Percentiles rank a stretch among this genome's conserved stretches.
phyloP scores from a whole-genome alignment of 1,140 invertebrate species.

The Amphibalanus amphitrite region DNA sequence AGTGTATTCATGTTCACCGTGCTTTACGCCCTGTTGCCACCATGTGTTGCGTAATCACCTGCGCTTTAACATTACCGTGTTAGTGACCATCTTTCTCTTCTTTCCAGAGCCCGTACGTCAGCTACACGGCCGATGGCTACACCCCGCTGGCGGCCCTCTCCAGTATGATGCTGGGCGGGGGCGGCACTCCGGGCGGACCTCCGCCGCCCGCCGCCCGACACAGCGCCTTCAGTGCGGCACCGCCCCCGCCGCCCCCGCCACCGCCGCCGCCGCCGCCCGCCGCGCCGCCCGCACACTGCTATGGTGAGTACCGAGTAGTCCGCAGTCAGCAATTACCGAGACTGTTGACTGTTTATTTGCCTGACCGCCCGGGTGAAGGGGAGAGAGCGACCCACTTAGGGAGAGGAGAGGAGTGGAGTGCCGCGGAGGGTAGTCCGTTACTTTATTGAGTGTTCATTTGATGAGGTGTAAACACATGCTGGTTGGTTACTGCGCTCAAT shows the following conservation, averaged over 20 bases:
- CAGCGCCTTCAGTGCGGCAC: background rate
- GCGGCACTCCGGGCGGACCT: too few species aligned
- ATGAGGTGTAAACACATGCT: too few species aligned
- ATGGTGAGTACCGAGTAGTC: background rate
- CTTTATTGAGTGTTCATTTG: too few species aligned
- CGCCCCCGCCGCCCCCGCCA: too few species aligned
- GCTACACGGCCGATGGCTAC: background rate
- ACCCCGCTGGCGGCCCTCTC: background rate
- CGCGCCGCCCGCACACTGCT: background rate
- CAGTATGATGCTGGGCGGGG: background rate
- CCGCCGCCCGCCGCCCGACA: background rate
- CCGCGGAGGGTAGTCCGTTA: too few species aligned
- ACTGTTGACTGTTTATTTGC: background rate
- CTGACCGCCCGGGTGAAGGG: background rate
- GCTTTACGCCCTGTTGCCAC: too few species aligned
- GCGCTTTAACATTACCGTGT: too few species aligned
- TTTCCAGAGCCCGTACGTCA: background rate
- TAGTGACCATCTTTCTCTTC: too few species aligned
- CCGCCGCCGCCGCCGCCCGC: too few species aligned
- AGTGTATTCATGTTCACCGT: too few species aligned
- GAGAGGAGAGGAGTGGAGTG: background rate
- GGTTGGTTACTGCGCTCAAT: too few species aligned
- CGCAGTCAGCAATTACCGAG: background rate
- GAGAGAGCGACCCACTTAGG: background rate
- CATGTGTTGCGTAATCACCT: too few species aligned